These are phyloP conservation scores for Nymphalis urticae DNA, from an alignment of 2,888 invertebrate species.

Conservation along the genomic window DNA sequence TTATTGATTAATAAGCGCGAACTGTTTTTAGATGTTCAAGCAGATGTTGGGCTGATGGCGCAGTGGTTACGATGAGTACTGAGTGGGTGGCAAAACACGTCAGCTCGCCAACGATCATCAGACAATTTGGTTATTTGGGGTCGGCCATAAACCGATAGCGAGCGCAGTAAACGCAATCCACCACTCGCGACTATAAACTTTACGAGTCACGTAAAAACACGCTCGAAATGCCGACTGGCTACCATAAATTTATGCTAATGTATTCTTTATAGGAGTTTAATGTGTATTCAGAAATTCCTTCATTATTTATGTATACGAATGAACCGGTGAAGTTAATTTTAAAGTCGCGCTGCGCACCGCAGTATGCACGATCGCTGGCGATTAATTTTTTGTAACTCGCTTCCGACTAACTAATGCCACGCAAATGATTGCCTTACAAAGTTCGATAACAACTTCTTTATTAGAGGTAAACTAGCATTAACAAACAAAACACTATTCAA, in stretches of 20 bases:
- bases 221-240: constrained; percentile 79
- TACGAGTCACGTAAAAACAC: constrained; percentile 82
- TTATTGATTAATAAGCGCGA: not conserved
- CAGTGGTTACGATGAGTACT: constrained; percentile 41
- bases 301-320: constrained; percentile 81
- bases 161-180: constrained; percentile 80
- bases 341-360: constrained; percentile 74
- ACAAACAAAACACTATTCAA: not conserved
- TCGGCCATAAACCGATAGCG: constrained; percentile 80
- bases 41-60: not conserved
- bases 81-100: constrained; percentile 46
- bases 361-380: constrained; percentile 65
- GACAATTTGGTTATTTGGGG: constrained; percentile 80
- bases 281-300: constrained; percentile 81
- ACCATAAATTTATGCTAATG: constrained; percentile 82
- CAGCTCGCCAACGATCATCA: constrained; percentile 63
- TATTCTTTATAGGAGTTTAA: constrained; percentile 82
- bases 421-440: constrained; percentile 53
- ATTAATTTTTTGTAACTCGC: constrained; percentile 64
- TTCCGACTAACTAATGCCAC: constrained; percentile 61
- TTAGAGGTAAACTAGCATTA: not conserved
- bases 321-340: constrained; percentile 81
- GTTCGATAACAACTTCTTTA: constrained; percentile 42
- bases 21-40: constrained; percentile 4
- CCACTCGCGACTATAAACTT: constrained; percentile 81